Conservation (phyloP, 2,797 vertebrate genomes). For the Chaenodraco wilsoni region DNA sequence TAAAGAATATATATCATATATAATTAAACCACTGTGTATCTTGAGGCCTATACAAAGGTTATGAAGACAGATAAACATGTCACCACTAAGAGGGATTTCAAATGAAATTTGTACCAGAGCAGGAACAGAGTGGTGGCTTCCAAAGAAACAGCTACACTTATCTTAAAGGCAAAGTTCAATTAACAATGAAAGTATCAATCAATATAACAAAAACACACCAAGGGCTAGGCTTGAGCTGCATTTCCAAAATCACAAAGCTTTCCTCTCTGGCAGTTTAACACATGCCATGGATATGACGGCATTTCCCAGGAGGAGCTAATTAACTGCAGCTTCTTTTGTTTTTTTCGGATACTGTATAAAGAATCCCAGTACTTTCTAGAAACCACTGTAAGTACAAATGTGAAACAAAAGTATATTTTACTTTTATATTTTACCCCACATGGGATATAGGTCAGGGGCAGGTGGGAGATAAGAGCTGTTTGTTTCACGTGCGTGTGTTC, state of each 20-base stretch:
- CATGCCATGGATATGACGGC: constrained; percentile 36
- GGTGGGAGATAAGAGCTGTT: not conserved
- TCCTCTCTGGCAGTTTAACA: constrained; percentile 34
- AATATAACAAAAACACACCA: constrained; percentile 40
- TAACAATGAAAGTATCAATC: constrained; percentile 31
- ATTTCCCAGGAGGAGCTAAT: constrained; percentile 47
- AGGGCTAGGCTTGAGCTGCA: constrained; percentile 9
- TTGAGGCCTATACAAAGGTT: not conserved
- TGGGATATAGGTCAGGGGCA: not conserved
- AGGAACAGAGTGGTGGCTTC: constrained; percentile 28
- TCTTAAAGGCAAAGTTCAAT: constrained; percentile 51
- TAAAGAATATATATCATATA: not conserved
- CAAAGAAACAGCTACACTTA: constrained; percentile 29
- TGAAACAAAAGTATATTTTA: not conserved
- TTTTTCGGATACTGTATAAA: not conserved
- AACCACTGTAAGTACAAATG: not conserved
- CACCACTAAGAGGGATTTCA: constrained; percentile 24
- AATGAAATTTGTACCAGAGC: constrained; percentile 5
- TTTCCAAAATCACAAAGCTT: constrained; percentile 49
- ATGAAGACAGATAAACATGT: constrained; percentile 26
- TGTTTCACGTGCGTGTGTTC: constrained; percentile 4
- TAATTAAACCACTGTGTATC: constrained; percentile 11
- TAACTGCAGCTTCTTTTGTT: constrained; percentile 38
- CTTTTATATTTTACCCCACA: constrained; percentile 17
- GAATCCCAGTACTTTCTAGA: not conserved